phyloP scores from a whole-genome alignment of 1,140 invertebrate genomes.

The Caerostris extrusa region DNA sequence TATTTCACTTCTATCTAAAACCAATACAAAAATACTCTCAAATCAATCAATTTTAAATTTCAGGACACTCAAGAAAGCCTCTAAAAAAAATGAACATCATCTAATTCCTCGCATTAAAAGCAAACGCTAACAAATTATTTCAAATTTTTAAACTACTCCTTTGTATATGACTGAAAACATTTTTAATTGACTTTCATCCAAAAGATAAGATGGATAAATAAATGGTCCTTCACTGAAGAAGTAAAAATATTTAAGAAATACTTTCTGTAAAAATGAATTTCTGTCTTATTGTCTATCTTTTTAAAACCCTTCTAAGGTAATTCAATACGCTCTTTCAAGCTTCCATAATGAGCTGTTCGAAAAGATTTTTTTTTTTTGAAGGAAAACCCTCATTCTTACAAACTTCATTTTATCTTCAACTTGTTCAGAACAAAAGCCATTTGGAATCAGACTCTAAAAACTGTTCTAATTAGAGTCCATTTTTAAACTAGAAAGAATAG shows the following conservation, averaged over 20 bases:
- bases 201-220: neutral
- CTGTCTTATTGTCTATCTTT: neutral
- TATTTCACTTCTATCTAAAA: no score
- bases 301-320: neutral
- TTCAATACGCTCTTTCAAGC: neutral
- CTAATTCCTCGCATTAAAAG: no score
- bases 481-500: neutral
- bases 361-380: neutral
- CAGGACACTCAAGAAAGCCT: no score
- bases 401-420: constrained; percentile 1
- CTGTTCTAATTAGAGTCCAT: neutral
- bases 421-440: constrained; percentile 11
- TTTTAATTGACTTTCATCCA: neutral
- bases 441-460: constrained; percentile 6
- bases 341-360: neutral
- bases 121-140: no score
- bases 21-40: no score
- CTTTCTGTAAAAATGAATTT: neutral
- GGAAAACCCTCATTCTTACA: neutral
- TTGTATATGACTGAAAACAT: neutral
- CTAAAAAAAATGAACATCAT: no score
- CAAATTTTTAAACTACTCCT: neutral
- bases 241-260: neutral
- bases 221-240: neutral
- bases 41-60: no score